A percentile compares a stretch with the other conserved stretches of the same genome.
phyloP scores from a whole-genome alignment of 2,888 invertebrate genomes.

The Anaspis maculata region DNA sequence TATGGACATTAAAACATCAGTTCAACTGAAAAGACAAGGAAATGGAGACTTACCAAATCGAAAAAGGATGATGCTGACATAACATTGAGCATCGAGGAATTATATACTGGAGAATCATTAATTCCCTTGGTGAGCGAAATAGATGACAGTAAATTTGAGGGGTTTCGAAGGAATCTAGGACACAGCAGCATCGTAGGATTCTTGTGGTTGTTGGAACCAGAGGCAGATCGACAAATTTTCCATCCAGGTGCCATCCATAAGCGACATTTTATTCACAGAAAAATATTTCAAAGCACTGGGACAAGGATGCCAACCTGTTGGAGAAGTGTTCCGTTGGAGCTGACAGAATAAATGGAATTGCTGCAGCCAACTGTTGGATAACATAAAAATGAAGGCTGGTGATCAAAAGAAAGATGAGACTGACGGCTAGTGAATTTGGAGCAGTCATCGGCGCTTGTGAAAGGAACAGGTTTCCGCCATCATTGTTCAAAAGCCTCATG shows the following conservation, averaged over 20 bases:
- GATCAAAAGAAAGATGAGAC: conserved; percentile 2
- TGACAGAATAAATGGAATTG: background rate
- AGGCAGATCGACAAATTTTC: background rate
- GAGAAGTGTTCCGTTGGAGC: background rate
- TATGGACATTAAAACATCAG: background rate
- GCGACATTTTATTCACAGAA: background rate
- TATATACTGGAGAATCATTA: background rate
- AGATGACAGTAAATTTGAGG: background rate
- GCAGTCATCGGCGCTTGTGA: conserved; percentile 1
- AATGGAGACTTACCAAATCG: background rate
- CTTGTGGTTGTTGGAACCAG: background rate
- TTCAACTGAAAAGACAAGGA: background rate
- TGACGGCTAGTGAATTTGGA: conserved; percentile 8
- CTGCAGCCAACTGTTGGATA: background rate
- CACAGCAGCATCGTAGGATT: background rate
- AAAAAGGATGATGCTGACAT: background rate
- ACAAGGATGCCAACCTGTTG: background rate
- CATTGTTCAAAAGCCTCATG: conserved; percentile 6
- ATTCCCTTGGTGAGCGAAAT: no score
- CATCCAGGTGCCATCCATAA: background rate
- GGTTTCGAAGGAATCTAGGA: background rate
- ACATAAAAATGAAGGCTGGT: conserved; percentile 4
- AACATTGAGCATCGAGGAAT: background rate
- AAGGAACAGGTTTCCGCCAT: conserved; percentile 7
- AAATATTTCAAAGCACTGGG: background rate